Percentiles rank a stretch among this genome's conserved stretches.
phyloP scores from a whole-genome alignment of 2,113 vertebrate species.

The Synodontis membranacea region DNA sequence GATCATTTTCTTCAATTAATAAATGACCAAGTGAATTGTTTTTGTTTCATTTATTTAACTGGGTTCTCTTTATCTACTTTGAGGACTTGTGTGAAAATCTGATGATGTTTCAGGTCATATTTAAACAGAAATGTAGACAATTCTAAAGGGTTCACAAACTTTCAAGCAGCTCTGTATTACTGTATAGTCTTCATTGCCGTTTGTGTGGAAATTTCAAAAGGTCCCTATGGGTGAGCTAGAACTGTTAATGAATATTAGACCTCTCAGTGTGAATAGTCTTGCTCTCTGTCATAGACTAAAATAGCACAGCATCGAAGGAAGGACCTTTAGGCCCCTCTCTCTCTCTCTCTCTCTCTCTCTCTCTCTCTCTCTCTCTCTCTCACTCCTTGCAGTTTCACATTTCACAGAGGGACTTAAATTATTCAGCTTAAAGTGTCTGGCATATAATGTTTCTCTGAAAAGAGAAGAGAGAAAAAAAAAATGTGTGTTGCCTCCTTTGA shows the following conservation, averaged over 20 bases:
- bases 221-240: slow-evolving; percentile 3
- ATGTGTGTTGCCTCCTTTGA: slow-evolving; percentile 45
- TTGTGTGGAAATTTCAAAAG: slow-evolving; percentile 4
- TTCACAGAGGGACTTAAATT: slow-evolving; percentile 71
- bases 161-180: too few species aligned
- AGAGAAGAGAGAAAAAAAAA: slow-evolving; percentile 46
- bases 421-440: slow-evolving; percentile 69
- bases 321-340: slow-evolving; percentile 18
- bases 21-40: too few species aligned
- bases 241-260: slow-evolving; percentile 35
- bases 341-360: background rate
- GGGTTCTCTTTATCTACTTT: too few species aligned
- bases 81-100: too few species aligned
- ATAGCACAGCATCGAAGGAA: slow-evolving; percentile 24
- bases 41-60: too few species aligned
- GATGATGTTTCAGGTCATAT: too few species aligned
- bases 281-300: slow-evolving; percentile 30
- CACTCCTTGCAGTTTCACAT: slow-evolving; percentile 49
- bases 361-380: slow-evolving; percentile 4
- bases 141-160: too few species aligned
- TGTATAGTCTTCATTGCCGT: background rate
- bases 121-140: too few species aligned
- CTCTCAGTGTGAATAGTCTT: slow-evolving; percentile 3
- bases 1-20: too few species aligned
- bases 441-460: slow-evolving; percentile 58